Percentiles rank a stretch among this genome's conserved stretches.
Evolutionary conservation across 2,797 vertebrate species (phyloP).

Genomic region (Crocodylus rhombifer): DNA sequence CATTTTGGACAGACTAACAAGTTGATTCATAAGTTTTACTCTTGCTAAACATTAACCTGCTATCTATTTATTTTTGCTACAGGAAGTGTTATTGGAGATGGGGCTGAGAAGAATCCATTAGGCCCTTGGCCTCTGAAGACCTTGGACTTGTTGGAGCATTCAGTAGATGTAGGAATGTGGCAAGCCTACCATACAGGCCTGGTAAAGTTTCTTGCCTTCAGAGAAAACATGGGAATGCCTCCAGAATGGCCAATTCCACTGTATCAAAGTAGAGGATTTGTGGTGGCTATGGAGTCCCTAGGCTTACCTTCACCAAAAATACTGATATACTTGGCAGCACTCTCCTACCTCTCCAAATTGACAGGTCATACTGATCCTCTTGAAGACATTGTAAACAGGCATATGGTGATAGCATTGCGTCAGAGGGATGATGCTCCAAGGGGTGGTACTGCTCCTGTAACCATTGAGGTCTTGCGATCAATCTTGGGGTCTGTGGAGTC

Average conservation of each 20-base stretch:
- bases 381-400: background rate
- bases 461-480: conserved; percentile 30
- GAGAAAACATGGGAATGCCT: conserved; percentile 38
- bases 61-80: too few species aligned
- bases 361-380: conserved; percentile 43
- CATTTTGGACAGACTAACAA: too few species aligned
- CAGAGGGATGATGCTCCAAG: background rate
- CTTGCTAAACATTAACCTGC: too few species aligned
- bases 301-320: background rate
- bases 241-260: conserved; percentile 55
- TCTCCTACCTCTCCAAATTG: conserved; percentile 56
- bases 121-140: conserved; percentile 52
- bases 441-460: conserved; percentile 48
- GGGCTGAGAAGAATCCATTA: background rate
- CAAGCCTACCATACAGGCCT: conserved; percentile 44
- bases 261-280: conserved; percentile 56
- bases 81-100: too few species aligned
- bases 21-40: too few species aligned
- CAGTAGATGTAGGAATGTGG: conserved; percentile 31
- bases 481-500: conserved; percentile 48
- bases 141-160: conserved; percentile 33
- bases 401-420: conserved; percentile 29
- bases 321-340: background rate
- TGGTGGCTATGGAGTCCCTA: conserved; percentile 23
- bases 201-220: conserved; percentile 48